Conservation (phyloP, 2,888 invertebrate species). For the Noctua fimbriata region DNA sequence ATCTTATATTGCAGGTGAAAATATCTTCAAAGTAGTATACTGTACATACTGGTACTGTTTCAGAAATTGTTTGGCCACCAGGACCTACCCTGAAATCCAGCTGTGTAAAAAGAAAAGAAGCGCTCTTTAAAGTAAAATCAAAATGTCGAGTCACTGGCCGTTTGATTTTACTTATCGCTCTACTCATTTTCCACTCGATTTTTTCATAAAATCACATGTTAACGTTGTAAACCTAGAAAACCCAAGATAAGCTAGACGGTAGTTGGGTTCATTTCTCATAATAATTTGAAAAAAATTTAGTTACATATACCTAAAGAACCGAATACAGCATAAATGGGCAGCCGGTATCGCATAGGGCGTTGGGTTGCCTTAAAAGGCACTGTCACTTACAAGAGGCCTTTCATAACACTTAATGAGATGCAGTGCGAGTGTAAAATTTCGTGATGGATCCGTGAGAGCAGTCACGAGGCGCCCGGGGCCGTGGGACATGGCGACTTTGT, state of each 20-base stretch:
- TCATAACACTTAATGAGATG: constrained; percentile 88
- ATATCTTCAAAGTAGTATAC: background rate
- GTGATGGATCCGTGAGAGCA: constrained; percentile 86
- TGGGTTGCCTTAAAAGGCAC: constrained; percentile 82
- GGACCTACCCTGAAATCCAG: background rate
- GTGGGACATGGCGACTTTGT: constrained; percentile 81
- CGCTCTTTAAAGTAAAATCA: background rate
- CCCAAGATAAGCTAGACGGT: constrained; percentile 10
- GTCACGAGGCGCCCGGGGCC: constrained; percentile 86
- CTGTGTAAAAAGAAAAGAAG: background rate
- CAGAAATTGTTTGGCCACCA: background rate
- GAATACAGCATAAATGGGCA: constrained; percentile 61
- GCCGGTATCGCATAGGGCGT: constrained; percentile 72
- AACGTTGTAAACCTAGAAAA: constrained; percentile 32
- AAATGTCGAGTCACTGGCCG: background rate
- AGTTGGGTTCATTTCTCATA: constrained; percentile 1
- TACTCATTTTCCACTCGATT: constrained; percentile 12
- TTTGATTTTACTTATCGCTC: background rate
- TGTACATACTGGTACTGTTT: background rate
- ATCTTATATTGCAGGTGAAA: no score
- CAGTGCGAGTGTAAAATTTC: constrained; percentile 85
- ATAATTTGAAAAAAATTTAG: constrained; percentile 40
- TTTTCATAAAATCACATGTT: constrained; percentile 20
- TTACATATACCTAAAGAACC: constrained; percentile 51
- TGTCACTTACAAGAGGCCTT: constrained; percentile 84